Percentiles rank a stretch among this genome's conserved stretches.
phyloP scores from a whole-genome alignment of 2,797 vertebrate species.

The Pipistrellus pipistrellus region DNA sequence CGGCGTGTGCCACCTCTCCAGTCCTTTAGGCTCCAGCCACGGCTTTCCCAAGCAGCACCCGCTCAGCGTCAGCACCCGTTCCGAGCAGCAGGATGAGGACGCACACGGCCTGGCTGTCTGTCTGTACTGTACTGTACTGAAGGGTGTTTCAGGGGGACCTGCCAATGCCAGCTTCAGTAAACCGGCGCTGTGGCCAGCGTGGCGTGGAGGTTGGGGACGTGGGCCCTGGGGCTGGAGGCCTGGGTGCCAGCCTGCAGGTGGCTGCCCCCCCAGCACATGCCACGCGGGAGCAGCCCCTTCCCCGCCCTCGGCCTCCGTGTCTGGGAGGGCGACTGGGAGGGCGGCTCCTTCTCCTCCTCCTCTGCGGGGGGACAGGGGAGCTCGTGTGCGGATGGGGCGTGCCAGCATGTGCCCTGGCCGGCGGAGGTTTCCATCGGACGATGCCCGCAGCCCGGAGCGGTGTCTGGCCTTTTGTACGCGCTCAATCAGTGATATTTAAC shows the following conservation, averaged over 20 bases:
- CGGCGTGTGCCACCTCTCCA: background rate
- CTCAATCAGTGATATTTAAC: constrained; percentile 11
- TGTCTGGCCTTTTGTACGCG: background rate
- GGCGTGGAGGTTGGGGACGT: background rate
- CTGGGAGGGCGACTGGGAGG: background rate
- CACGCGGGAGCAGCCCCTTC: background rate
- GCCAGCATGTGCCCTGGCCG: accelerated
- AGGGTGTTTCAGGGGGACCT: background rate
- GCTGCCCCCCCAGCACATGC: background rate
- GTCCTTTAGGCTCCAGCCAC: background rate
- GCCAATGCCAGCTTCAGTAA: accelerated
- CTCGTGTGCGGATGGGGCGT: accelerated
- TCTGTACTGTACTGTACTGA: background rate
- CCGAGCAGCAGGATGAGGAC: accelerated
- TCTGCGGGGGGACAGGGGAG: accelerated
- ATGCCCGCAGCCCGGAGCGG: accelerated
- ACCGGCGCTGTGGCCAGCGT: accelerated
- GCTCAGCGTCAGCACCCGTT: background rate
- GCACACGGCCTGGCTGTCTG: background rate
- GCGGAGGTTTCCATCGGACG: background rate
- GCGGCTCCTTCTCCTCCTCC: background rate
- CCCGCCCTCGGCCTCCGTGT: background rate
- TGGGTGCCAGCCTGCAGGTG: background rate
- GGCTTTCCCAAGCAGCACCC: background rate
- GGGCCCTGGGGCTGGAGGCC: too few relatives aligned